Percentiles rank a stretch among this genome's conserved stretches.
These are phyloP conservation scores for Synanceia verrucosa DNA, from an alignment of 2,797 vertebrate genomes.

Conservation along the genomic window DNA sequence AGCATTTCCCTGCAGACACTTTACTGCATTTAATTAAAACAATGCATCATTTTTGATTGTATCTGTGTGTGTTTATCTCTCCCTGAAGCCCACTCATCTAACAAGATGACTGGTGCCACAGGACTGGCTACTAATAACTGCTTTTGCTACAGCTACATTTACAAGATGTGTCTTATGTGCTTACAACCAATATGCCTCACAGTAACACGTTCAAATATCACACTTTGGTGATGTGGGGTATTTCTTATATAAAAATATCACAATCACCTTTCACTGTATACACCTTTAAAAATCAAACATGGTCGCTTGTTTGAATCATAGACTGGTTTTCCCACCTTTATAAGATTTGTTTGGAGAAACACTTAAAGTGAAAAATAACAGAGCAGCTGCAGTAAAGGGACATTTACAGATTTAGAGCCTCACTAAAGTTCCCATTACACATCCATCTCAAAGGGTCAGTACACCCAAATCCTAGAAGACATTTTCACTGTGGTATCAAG, in stretches of 20 bases:
- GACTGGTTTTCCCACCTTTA: not conserved
- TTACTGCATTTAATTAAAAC: constrained; percentile 2
- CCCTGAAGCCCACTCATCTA: not conserved
- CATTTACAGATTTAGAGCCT: not conserved
- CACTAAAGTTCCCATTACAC: not conserved
- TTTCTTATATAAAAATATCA: not conserved
- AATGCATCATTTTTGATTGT: not conserved
- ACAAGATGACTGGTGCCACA: not conserved
- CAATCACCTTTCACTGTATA: not conserved
- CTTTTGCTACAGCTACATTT: not conserved
- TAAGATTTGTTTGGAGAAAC: no score
- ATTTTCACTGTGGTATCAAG: not conserved
- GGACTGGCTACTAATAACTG: not conserved
- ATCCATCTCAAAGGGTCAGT: not conserved
- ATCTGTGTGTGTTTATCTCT: not conserved
- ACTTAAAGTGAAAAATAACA: not conserved
- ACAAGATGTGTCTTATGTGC: not conserved
- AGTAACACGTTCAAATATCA: not conserved
- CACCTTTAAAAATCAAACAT: not conserved
- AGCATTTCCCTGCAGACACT: not conserved
- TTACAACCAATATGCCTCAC: not conserved
- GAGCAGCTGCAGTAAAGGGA: not conserved
- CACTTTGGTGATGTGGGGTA: not conserved
- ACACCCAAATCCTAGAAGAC: not conserved
- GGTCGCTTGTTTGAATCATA: not conserved